Base-by-base conservation (phyloP, 2,888 invertebrate genomes). In the Nephrotoma flavescens region DNA sequence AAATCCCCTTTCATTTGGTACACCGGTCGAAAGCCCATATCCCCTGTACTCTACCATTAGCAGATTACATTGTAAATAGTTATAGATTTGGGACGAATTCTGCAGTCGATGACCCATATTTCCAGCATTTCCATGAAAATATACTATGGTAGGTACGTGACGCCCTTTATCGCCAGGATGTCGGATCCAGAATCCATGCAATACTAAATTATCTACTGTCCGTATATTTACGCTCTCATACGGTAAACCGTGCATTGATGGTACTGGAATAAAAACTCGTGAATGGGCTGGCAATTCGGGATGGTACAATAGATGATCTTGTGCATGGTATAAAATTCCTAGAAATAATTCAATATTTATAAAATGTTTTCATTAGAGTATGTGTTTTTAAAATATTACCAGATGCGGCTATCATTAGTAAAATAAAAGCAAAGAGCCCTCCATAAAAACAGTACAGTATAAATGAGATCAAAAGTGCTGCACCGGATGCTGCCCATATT, bases 91-190 rank as follows among this genome's bases (percentile, higher is more conserved):
- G 88, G 95, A 95, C n/a, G 96, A 96, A 92, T 98, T 98, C 89
- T 96, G 95, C 89, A 98, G 92, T 88, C 97, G 52, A 90, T 98
- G 98, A 0, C 98, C 98, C 94, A 98, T 97, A 91, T 98, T 99
- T 12, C 98, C 98, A 86, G 98, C 98, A 94, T 98, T 99, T 6
- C 98, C 98, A 93, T 99, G 98, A 88, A 98, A 95, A 92, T 96
- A 98, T 86, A 98, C 92, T 90, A 98, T 93, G 9, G 98, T 98
- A 0, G 97, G 97, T 86, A 94, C 94, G 89, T 94, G 93, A 88
- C 94, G 94, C 89, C 94, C 94, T 88, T 94, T 94, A 85, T 94
- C 94, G 87, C 93, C 93, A 0, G 94, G 92, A 90, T 97, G 97
- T 89, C 95, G 94, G 88, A 97, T 95, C 89, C 97, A 95, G 90